These are phyloP conservation scores for Drosophila tripunctata DNA, from an alignment of 2,888 invertebrate genomes.

Conservation along the genomic window DNA sequence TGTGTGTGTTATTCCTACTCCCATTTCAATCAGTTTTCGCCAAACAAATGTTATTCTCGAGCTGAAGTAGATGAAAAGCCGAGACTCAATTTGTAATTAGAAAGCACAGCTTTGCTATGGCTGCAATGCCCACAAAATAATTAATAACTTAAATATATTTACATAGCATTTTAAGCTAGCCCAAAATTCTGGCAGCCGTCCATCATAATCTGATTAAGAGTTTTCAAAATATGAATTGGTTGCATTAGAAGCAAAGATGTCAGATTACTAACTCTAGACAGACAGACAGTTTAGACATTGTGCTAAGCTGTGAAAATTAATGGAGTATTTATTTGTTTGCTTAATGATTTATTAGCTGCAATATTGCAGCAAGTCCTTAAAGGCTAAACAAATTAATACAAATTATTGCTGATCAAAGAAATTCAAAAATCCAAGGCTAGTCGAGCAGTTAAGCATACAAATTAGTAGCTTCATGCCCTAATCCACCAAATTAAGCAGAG, in stretches of 20 bases:
- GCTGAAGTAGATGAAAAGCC: background rate
- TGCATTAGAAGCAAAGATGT: slow-evolving; percentile 46
- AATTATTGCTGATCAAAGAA: background rate
- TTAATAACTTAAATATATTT: slow-evolving; percentile 70
- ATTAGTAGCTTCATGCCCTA: slow-evolving; percentile 4
- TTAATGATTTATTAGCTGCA: slow-evolving; percentile 70
- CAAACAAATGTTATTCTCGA: slow-evolving; percentile 65
- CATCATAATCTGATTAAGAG: slow-evolving; percentile 66
- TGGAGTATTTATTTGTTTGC: slow-evolving; percentile 74
- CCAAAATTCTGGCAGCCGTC: slow-evolving; percentile 31
- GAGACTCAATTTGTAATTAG: slow-evolving; percentile 51
- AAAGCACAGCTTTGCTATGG: slow-evolving; percentile 32
- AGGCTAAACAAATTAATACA: background rate
- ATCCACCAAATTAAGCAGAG: slow-evolving; percentile 7
- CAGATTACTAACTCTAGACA: slow-evolving; percentile 22
- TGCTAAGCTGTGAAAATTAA: slow-evolving; percentile 74
- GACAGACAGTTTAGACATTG: slow-evolving; percentile 3
- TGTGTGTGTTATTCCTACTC: slow-evolving; percentile 26
- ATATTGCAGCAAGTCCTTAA: slow-evolving; percentile 26
- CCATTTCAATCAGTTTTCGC: slow-evolving; percentile 65
- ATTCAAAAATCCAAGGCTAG: background rate
- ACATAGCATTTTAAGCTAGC: slow-evolving; percentile 47
- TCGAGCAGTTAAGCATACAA: background rate
- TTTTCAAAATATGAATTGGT: slow-evolving; percentile 69
- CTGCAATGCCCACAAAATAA: slow-evolving; percentile 62